Percentiles rank a stretch among this genome's conserved stretches.
phyloP scores from a whole-genome alignment of 1,140 invertebrate genomes.

The Saxidomus purpurata region DNA sequence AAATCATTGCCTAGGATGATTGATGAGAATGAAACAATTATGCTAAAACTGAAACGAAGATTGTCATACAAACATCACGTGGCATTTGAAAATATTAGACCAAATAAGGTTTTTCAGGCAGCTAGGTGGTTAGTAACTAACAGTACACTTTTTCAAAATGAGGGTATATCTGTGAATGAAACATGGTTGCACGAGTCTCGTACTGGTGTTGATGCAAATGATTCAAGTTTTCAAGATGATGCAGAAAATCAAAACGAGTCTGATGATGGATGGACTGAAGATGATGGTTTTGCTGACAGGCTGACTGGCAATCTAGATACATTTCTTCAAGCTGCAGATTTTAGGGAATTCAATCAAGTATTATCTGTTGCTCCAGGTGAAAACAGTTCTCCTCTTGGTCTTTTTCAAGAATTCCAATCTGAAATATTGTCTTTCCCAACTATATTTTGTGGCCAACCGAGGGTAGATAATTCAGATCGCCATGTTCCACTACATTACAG shows the following conservation, averaged over 20 bases:
- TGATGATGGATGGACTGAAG: too few species aligned
- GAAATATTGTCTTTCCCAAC: constrained; percentile 67
- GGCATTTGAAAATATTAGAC: constrained; percentile 43
- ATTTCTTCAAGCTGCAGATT: constrained; percentile 18
- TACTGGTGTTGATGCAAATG: too few species aligned
- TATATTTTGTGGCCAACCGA: constrained; percentile 64
- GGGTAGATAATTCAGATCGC: not conserved
- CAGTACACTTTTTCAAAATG: constrained; percentile 57
- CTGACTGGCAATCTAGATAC: constrained; percentile 21
- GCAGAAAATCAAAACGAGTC: too few species aligned
- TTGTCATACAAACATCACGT: constrained; percentile 52
- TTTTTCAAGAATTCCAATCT: constrained; percentile 54
- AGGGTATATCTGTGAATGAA: not conserved
- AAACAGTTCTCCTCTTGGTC: constrained; percentile 43
- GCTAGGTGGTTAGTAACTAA: constrained; percentile 46
- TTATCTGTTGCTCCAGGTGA: constrained; percentile 37
- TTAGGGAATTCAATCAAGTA: constrained; percentile 30
- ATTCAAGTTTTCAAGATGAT: too few species aligned
- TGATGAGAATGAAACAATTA: constrained; percentile 61
- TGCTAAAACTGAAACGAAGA: constrained; percentile 64
- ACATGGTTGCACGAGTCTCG: too few species aligned
- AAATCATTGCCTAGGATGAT: constrained; percentile 60
- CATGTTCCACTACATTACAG: not conserved
- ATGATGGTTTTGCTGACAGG: too few species aligned
- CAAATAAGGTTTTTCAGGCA: constrained; percentile 36